phyloP scores from a whole-genome alignment of 2,888 invertebrate genomes.

The Siphonodentalium dalli region DNA sequence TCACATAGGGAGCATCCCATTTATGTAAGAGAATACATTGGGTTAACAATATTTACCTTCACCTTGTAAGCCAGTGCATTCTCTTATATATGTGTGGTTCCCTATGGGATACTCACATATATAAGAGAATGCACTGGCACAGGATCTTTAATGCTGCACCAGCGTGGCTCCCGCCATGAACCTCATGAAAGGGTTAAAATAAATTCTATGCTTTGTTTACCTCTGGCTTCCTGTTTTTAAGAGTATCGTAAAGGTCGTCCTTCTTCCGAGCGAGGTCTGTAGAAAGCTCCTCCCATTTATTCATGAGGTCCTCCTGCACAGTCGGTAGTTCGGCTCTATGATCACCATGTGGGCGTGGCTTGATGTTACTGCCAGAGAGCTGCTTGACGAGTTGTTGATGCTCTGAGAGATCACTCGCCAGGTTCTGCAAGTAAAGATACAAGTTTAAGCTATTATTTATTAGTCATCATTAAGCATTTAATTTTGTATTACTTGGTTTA shows the following conservation, averaged over 20 bases:
- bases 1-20: no score
- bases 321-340: slow-evolving; percentile 12
- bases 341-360: slow-evolving; percentile 15
- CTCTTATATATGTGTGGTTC: no score
- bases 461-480: neutral
- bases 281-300: slow-evolving; percentile 45
- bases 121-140: no score
- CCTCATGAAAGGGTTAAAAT: no score
- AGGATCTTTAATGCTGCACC: no score
- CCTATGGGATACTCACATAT: no score
- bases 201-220: slow-evolving; percentile 26
- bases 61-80: no score
- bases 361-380: slow-evolving; percentile 26
- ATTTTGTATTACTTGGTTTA: no score
- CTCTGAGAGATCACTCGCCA: slow-evolving; percentile 44
- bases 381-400: slow-evolving; percentile 46
- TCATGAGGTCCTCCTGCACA: slow-evolving; percentile 38
- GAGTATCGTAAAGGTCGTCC: slow-evolving; percentile 40
- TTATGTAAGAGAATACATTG: no score
- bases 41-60: no score
- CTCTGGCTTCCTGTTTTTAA: slow-evolving; percentile 31
- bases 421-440: slow-evolving; percentile 31
- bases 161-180: no score
- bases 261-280: slow-evolving; percentile 45
- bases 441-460: neutral